Evolutionary conservation across 1,140 invertebrate genomes (phyloP), one percentile per base, ranked within the genome.

Genomic region (Musca vetustissima): DNA sequence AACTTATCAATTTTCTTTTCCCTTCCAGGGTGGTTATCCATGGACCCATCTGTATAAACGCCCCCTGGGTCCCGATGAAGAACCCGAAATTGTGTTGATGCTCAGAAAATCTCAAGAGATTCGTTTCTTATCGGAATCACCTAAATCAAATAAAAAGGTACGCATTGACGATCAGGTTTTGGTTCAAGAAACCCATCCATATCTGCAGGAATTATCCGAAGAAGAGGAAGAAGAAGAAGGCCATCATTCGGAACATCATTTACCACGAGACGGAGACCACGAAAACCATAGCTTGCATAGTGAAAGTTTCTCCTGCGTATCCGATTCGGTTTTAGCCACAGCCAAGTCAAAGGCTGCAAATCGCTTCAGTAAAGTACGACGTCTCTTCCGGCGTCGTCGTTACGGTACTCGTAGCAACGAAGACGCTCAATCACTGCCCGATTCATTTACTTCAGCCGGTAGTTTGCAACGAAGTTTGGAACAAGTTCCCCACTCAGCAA

Each of bases 41-140:
- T 91, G 89, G 89, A 91, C 90, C 19, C 86, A 89, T 77, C 76
- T 91, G 13, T 81, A 86, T 69, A 88, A 88, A 72, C 80, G 80
- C 22, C 85, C 86, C 1, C 68, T 87, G 19, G 80, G 80, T 68
- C 77, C 77, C 11, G 78, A 82, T 67, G 81, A 83, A 69, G 83
- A 85, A 74, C 85, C 84, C 9, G 85, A 86, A 74, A 78, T 83
- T 67, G 76, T 82, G 11, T 67, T 82, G 61, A 68, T 80, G 15
- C 57, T 80, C 28, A 76, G 79, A n/a, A 81, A 82, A 70, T 82
- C 80, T 19, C 79, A 81, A 59, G 79, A 81, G 48, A 70, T 81
- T 69, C 79, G 77, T 11, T 81, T 81, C 52, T 72, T 73, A 19
- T 79, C 81, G 15, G 79, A 82, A 64, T 82, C 80, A 0, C 80